Evolutionary conservation across 2,113 vertebrate genomes (phyloP), one percentile per base, ranked within the genome.

Genomic region (Pogonocichla stellata): DNA sequence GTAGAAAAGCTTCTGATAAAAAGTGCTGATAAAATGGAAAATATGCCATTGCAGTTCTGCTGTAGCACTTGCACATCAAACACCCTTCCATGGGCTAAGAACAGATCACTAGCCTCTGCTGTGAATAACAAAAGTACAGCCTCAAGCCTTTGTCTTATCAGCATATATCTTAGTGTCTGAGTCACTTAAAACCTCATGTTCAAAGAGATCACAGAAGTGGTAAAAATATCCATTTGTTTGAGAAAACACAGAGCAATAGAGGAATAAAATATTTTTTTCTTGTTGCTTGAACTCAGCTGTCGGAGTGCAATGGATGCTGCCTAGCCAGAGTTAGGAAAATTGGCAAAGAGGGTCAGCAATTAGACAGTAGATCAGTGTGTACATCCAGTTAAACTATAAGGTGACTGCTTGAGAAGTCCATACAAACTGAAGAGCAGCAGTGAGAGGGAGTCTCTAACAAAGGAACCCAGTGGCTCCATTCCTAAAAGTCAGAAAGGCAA

Each of bases 1-100:
- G 50, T 94, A 75, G 62, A 83, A 95, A 61, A 45, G 2, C 33
- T 83, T 92, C 81, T 93, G 82, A 90, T 88, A 80, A 88, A 95
- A 94, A 73, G 26, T 73, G 74, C 50, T 92, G 88, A 92, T 92
- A 94, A 90, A 86, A 82, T 65, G 23, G 40, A 94, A 93, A 96
- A 90, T 31, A 94, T 65, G 73, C 74, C 50, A 61, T 24, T 79
- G 74, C 65, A 85, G 45, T 75, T 58, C 18, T 88, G 61, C 48
- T 88, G 50, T 80, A 80, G 34, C 34, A 75, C 48, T 90, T 95
- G 19, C 18, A 77, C 74, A 80, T 90, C 81, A 93, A 93, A 93
- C 54, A 38, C 31, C 42, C 24, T 77, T 90, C 79, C 51, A 70
- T 8, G 40, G 53, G 54, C 66, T 90, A 79, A 80, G 71, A 88